phyloP scores from a whole-genome alignment of 1,140 invertebrate genomes.

The Archivesica marissinica region DNA sequence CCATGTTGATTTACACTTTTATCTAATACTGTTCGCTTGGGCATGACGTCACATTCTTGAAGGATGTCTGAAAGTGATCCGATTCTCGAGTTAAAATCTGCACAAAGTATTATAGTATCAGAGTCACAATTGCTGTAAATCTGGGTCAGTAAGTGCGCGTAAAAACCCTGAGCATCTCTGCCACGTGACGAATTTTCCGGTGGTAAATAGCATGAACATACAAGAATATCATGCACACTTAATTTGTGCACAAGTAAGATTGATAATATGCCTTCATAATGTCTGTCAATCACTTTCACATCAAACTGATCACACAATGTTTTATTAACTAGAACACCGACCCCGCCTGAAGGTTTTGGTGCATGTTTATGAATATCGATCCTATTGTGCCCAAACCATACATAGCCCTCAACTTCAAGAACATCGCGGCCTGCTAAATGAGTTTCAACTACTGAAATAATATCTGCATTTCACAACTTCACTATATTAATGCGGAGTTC shows the following conservation, averaged over 20 bases:
- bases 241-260: neutral
- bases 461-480: too few relatives aligned
- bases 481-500: too few relatives aligned
- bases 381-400: neutral
- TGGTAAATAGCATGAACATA: neutral
- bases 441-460: too few relatives aligned
- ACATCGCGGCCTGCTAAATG: too few relatives aligned
- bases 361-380: neutral
- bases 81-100: neutral
- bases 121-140: neutral
- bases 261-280: neutral
- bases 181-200: neutral
- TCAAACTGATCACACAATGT: neutral
- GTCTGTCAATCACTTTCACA: slow-evolving; percentile 2
- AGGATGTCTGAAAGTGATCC: neutral
- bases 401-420: too few relatives aligned
- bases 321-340: neutral
- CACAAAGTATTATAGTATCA: neutral
- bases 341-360: neutral
- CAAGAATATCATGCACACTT: neutral
- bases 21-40: neutral
- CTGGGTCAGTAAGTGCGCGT: neutral
- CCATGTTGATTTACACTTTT: neutral
- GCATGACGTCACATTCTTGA: neutral
- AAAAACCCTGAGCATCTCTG: neutral